Evolutionary conservation across 2,888 invertebrate genomes (phyloP).

Genomic region (Atrina japonica): DNA sequence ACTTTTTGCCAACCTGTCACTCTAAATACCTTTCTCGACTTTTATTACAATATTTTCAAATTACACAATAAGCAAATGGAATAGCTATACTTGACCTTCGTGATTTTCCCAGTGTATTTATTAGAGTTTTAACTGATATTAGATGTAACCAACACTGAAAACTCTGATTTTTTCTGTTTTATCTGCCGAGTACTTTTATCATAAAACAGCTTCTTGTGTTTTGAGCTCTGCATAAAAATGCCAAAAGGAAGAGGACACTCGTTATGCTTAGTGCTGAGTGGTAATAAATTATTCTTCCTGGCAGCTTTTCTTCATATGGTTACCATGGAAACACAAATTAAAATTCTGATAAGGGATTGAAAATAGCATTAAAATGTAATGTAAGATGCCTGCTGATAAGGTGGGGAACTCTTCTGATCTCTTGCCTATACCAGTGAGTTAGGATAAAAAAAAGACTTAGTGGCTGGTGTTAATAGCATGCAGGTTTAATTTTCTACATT

Average conservation of each 20-base stretch:
- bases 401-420: not conserved
- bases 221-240: conserved; percentile 35
- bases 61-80: too few species aligned
- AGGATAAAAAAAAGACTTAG: too few species aligned
- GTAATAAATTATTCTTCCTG: conserved; percentile 60
- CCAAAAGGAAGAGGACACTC: conserved; percentile 38
- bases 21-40: too few species aligned
- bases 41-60: too few species aligned
- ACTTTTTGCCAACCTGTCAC: too few species aligned
- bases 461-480: conserved; percentile 8
- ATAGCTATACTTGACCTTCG: too few species aligned
- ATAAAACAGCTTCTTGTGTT: conserved; percentile 22
- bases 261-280: conserved; percentile 42
- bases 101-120: too few species aligned
- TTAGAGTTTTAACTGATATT: too few species aligned
- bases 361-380: conserved; percentile 67
- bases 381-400: conserved; percentile 51
- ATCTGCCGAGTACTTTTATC: conserved; percentile 9
- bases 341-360: conserved; percentile 68
- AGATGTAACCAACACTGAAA: too few species aligned
- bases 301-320: conserved; percentile 61
- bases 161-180: too few species aligned
- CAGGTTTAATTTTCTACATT: conserved; percentile 30
- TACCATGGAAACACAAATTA: conserved; percentile 68
- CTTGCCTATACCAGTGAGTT: too few species aligned